Percentiles rank a stretch among this genome's conserved stretches.
phyloP scores from a whole-genome alignment of 2,888 invertebrate genomes.

The Zelleria hepariella region DNA sequence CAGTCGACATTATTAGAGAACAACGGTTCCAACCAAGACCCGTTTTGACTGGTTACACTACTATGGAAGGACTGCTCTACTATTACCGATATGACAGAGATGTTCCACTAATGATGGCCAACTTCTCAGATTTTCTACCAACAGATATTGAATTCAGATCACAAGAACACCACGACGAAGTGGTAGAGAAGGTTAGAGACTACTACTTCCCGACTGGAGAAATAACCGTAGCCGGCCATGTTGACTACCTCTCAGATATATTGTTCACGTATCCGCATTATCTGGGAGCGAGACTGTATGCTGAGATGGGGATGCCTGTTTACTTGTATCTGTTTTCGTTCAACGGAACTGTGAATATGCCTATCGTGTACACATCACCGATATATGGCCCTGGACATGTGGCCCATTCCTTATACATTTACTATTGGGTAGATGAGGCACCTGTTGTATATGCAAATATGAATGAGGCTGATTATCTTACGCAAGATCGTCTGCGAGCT shows the following conservation, averaged over 20 bases:
- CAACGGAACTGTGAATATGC: background rate
- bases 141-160: background rate
- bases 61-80: background rate
- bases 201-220: background rate
- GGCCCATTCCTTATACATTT: background rate
- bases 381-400: conserved; percentile 2
- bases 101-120: background rate
- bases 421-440: background rate
- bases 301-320: background rate
- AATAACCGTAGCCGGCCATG: background rate
- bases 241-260: background rate
- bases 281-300: background rate
- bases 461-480: conserved; percentile 1
- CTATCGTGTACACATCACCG: background rate
- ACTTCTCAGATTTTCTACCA: background rate
- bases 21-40: background rate
- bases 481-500: background rate
- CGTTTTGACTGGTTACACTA: background rate
- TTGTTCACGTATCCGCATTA: background rate
- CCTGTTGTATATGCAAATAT: background rate
- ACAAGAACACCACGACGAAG: background rate
- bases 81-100: background rate
- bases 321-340: conserved; percentile 3
- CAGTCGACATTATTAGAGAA: background rate
- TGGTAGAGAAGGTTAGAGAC: background rate